Evolutionary conservation across 1,140 invertebrate genomes (phyloP), one percentile per base, ranked within the genome.

Genomic region (Zaprionus davidi): DNA sequence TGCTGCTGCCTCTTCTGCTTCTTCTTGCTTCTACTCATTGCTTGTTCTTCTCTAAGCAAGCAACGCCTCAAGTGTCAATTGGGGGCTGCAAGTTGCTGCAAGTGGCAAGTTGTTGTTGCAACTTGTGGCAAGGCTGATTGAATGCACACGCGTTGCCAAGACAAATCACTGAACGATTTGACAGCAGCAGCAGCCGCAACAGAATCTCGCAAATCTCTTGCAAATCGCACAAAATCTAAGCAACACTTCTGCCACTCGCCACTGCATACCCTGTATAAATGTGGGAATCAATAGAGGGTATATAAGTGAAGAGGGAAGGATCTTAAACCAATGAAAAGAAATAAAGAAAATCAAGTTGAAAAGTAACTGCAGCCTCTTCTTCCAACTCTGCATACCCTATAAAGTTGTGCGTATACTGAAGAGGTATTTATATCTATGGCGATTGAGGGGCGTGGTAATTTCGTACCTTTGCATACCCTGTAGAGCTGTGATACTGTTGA

Each of bases 141-240:
- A 76, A 76, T 76, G 73, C 67, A 59, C 59, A 58, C 65, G 76
- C 71, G 65, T 70, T 62, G 65, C 36, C 59, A 81, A 86, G 83
- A 86, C 83, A 86, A 87, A 86, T 86, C 83, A 76, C 83, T 86
- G 82, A 84, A 38, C 82, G 82, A 81, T 86, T 85, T 87, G 82
- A 86, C 83, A 87, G 75, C 79, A 62, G 60, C 60, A 60, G 28
- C 20, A 17, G 22, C n/a, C 28, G 28, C 60, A 7, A 20, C 4
- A 53, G 56, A 46, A 57, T 67, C 53, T 66, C 77, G 59, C 77
- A 74, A 70, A 74, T 70, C 64, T 73, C 36, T 58, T 26, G 51
- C 68, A 65, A 76, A 76, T 71, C 41, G 55, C 67, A 57, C 41
- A 57, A 62, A 76, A 76, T 72, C 56, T 71, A 57, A 44, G 49